Evolutionary conservation across 2,888 invertebrate species (phyloP).

Genomic region (Subacronicta megacephala): DNA sequence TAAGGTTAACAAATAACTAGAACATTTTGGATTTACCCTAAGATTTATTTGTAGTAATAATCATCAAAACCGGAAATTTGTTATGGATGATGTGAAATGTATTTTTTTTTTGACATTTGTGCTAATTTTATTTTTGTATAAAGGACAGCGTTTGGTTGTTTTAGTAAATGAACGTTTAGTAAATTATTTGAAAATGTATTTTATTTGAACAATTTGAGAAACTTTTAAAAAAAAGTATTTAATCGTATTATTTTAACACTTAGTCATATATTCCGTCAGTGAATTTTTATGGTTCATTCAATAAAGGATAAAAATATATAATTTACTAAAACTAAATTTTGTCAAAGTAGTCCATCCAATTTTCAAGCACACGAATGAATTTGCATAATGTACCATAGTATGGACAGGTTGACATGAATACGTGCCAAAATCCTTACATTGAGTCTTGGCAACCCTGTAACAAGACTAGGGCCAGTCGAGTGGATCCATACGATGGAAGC

Average conservation of each 20-base stretch:
- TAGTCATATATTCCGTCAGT: too few relatives aligned
- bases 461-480: conserved; percentile 69
- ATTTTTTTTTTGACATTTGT: conserved; percentile 7
- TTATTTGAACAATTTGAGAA: too few relatives aligned
- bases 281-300: too few relatives aligned
- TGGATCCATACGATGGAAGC: conserved; percentile 76
- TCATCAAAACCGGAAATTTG: conserved; percentile 40
- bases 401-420: conserved; percentile 33
- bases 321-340: too few relatives aligned
- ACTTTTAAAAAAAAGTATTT: too few relatives aligned
- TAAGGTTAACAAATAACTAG: conserved; percentile 32
- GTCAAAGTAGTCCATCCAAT: conserved; percentile 5
- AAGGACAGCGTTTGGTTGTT: too few relatives aligned
- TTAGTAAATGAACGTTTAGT: too few relatives aligned
- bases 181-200: too few relatives aligned
- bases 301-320: too few relatives aligned
- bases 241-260: too few relatives aligned
- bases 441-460: conserved; percentile 55
- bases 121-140: not conserved
- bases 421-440: conserved; percentile 47
- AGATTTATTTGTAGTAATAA: conserved; percentile 31
- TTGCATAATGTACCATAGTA: conserved; percentile 16
- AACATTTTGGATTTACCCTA: conserved; percentile 26
- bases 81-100: conserved; percentile 9
- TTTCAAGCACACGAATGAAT: conserved; percentile 16